These are phyloP conservation scores for Eurosta solidaginis DNA, from an alignment of 1,140 invertebrate species.

Conservation along the genomic window DNA sequence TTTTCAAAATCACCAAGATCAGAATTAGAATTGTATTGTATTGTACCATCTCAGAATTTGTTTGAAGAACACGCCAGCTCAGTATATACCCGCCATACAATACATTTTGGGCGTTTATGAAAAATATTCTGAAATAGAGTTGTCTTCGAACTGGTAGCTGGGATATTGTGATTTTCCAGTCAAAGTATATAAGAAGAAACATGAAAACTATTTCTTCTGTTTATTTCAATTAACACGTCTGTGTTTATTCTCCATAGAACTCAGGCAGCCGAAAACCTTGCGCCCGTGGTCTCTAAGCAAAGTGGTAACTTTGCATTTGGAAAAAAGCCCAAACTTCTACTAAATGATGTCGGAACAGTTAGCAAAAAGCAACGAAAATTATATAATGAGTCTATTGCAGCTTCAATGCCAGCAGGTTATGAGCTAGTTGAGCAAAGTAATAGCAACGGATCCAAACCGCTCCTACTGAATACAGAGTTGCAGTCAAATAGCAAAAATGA, in stretches of 20 bases:
- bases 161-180: too few relatives aligned
- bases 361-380: neutral
- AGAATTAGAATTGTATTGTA: too few relatives aligned
- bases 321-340: conserved; percentile 31
- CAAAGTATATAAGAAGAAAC: too few relatives aligned
- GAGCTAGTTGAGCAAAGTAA: neutral
- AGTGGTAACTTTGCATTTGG: conserved; percentile 42
- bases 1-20: too few relatives aligned
- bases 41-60: too few relatives aligned
- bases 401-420: neutral
- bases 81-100: too few relatives aligned
- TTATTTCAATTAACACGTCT: neutral
- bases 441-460: neutral
- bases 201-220: neutral
- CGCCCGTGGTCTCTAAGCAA: conserved; percentile 54
- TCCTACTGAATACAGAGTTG: neutral
- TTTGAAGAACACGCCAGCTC: too few relatives aligned
- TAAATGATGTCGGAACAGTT: neutral
- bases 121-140: too few relatives aligned
- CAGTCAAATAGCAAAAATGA: neutral
- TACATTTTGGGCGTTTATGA: too few relatives aligned
- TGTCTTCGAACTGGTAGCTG: too few relatives aligned
- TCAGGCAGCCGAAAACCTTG: conserved; percentile 41
- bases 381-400: neutral
- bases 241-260: conserved; percentile 7